phyloP scores from a whole-genome alignment of 2,888 invertebrate species.

The Cerceris ruficornis region DNA sequence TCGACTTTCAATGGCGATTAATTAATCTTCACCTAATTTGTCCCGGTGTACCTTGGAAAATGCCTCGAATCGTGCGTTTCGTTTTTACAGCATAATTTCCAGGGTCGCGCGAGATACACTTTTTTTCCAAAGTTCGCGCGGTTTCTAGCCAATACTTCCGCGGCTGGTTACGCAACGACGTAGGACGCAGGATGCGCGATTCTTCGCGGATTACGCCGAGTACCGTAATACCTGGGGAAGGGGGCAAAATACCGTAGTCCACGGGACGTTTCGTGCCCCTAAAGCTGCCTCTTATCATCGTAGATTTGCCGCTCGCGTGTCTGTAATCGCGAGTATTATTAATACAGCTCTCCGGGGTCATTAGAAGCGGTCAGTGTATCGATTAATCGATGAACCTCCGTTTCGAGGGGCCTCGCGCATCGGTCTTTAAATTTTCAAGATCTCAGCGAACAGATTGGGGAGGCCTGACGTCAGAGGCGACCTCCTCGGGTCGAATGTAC shows the following conservation, averaged over 20 bases:
- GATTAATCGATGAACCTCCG: constrained; percentile 62
- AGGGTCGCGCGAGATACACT: no score
- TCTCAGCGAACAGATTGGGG: no score
- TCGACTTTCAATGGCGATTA: background rate
- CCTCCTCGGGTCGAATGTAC: background rate
- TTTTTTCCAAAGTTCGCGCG: no score
- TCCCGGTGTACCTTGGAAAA: constrained; percentile 10
- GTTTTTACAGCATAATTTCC: no score
- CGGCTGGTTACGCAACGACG: no score
- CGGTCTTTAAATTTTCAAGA: background rate
- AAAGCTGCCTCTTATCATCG: background rate
- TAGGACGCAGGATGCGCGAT: no score
- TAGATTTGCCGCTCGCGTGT: constrained; percentile 55
- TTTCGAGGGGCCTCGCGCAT: constrained; percentile 1
- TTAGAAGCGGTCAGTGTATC: constrained; percentile 60
- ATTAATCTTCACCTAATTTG: constrained; percentile 11
- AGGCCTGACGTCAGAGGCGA: background rate
- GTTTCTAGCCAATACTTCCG: no score
- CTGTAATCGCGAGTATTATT: constrained; percentile 54
- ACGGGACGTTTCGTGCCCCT: no score
- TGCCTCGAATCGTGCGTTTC: no score
- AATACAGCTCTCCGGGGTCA: constrained; percentile 39
- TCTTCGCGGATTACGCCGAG: no score
- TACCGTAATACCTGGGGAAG: no score
- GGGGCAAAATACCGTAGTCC: no score